Conservation (phyloP, 2,888 invertebrate species). For the Thereva nobilitata region DNA sequence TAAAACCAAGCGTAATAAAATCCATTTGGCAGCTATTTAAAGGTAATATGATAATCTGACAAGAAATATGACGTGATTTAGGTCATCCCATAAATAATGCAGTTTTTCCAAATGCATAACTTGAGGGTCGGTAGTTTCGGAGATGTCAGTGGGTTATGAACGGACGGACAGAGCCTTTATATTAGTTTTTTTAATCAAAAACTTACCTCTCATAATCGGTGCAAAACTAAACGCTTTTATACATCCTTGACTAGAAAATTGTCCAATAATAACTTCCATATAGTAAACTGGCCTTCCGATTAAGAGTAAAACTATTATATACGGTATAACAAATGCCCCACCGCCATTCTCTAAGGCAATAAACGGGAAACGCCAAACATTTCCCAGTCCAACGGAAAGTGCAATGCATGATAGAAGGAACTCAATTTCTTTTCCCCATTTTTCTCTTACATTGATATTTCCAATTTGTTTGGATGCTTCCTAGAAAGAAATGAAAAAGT, state of each 20-base stretch:
- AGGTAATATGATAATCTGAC: too few species aligned
- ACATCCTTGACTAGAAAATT: conserved; percentile 71
- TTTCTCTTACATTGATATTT: conserved; percentile 48
- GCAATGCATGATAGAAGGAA: conserved; percentile 66
- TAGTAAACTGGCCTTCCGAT: conserved; percentile 72
- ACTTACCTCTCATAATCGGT: conserved; percentile 70
- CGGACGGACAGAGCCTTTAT: not conserved
- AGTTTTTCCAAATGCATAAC: not conserved
- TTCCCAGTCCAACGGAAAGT: conserved; percentile 68
- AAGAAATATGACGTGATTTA: not conserved
- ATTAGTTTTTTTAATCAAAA: conserved; percentile 3
- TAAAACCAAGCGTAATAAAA: too few species aligned
- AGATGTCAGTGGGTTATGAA: too few species aligned
- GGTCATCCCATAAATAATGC: not conserved
- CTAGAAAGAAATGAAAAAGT: not conserved
- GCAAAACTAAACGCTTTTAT: conserved; percentile 68
- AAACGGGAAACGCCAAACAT: conserved; percentile 70
- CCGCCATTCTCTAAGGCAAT: conserved; percentile 70
- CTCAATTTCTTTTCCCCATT: conserved; percentile 67
- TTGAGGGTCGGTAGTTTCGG: too few species aligned
- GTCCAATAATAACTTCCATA: conserved; percentile 73
- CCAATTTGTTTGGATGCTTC: not conserved
- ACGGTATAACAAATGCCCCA: conserved; percentile 70
- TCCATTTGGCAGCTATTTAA: not conserved
- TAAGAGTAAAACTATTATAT: conserved; percentile 65